phyloP scores from a whole-genome alignment of 2,888 invertebrate genomes.

The Atrina japonica region DNA sequence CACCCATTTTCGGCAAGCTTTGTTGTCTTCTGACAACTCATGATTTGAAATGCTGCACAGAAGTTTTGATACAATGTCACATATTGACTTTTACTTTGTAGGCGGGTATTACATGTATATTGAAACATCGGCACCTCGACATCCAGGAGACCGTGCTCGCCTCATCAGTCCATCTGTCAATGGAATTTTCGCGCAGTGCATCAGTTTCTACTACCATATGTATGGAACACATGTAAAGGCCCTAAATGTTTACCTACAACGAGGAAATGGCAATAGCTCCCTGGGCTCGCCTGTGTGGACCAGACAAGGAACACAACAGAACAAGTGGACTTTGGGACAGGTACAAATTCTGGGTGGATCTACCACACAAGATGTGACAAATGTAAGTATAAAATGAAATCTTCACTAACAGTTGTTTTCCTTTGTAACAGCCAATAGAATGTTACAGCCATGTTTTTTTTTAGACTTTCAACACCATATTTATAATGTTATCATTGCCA shows the following conservation, averaged over 20 bases:
- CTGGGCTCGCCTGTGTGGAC: conserved; percentile 63
- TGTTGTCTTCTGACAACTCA: too few relatives aligned
- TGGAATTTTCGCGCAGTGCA: conserved; percentile 55
- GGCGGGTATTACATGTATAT: conserved; percentile 74
- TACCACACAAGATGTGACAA: conserved; percentile 26
- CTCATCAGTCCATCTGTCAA: conserved; percentile 81
- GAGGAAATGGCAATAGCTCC: conserved; percentile 36
- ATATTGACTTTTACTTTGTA: background rate
- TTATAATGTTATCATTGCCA: too few relatives aligned
- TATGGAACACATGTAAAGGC: conserved; percentile 64
- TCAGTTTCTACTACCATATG: conserved; percentile 73
- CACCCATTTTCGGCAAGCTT: too few relatives aligned
- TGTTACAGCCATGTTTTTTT: too few relatives aligned
- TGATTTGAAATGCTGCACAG: too few relatives aligned
- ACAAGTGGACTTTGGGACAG: conserved; percentile 60
- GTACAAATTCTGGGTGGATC: conserved; percentile 43
- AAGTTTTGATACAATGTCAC: too few relatives aligned
- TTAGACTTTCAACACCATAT: too few relatives aligned
- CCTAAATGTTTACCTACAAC: conserved; percentile 64
- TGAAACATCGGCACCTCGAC: conserved; percentile 80
- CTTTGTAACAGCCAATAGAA: too few relatives aligned
- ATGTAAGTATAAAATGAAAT: too few relatives aligned
- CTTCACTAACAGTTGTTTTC: too few relatives aligned
- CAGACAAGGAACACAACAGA: conserved; percentile 59
- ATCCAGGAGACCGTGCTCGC: conserved; percentile 83